Evolutionary conservation across 1,140 invertebrate species (phyloP), one percentile per base, ranked within the genome.

Genomic region (Orius insidiosus): DNA sequence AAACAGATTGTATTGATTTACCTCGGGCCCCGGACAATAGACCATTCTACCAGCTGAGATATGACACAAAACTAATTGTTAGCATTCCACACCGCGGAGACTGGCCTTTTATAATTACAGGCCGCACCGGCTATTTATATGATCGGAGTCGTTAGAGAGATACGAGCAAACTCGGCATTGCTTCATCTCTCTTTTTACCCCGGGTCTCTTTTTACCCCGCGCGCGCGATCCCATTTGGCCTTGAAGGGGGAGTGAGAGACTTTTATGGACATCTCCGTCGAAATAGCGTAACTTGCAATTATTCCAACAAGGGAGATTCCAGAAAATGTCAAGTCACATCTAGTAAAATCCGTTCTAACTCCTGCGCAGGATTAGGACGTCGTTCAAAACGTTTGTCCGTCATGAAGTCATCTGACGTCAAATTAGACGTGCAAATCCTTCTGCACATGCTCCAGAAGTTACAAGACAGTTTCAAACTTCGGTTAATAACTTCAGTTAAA

Each of bases 51-150:
- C 31, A 9, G 41, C n/a, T n/a, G 41, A 43, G 41, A 43, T 43
- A 43, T 43, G 41, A 43, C 41, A 43, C 41, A 43, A 43, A 43
- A 43, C 41, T 43, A 43, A 43, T 43, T 43, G 41, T 43, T 43
- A 43, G 41, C 41, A 43, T 43, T 43, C 41, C 41, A 30, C 24
- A 24, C 24, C 24, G 24, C 24, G 24, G 24, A 24, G 24, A 24
- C 24, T 43, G 41, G 41, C 41, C 41, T 30, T 43, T 43, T 43
- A 43, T 43, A 43, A 43, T 43, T 43, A 43, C 41, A 43, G 41
- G 41, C 41, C 41, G 41, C 16, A 11, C 16, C n/a, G 24, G 41
- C 41, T 24, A 43, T 43, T 43, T 43, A 31, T 30, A 43, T 43
- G 41, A 43, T 43, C 41, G 41, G 9, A 15, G 41, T 30, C 24